phyloP scores from a whole-genome alignment of 2,888 invertebrate genomes.

The Nomada goodeniana region DNA sequence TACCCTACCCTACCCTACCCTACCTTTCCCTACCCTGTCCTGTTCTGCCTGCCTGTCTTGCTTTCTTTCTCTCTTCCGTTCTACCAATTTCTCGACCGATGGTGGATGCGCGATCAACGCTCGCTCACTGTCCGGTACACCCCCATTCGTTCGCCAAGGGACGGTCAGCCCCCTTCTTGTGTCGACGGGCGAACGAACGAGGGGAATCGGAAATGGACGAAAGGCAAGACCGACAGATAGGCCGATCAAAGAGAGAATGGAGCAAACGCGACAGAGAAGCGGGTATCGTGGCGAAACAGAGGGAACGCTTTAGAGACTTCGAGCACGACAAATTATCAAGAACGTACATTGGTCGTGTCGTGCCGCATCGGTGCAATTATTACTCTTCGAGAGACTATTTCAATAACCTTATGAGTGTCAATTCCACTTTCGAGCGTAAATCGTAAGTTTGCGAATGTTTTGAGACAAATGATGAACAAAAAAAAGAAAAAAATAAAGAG shows the following conservation, averaged over 20 bases:
- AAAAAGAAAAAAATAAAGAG: constrained; percentile 47
- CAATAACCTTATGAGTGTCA: constrained; percentile 84
- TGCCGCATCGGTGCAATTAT: constrained; percentile 81
- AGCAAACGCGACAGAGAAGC: background rate
- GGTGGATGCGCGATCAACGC: too few species aligned
- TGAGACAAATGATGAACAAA: constrained; percentile 70
- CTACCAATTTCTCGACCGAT: background rate
- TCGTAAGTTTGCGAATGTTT: constrained; percentile 80
- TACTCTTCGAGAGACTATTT: constrained; percentile 82
- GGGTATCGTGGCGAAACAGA: constrained; percentile 41
- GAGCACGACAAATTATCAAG: constrained; percentile 32
- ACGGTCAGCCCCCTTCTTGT: too few species aligned
- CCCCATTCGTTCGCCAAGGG: too few species aligned
- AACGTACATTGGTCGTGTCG: constrained; percentile 67
- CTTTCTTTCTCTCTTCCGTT: background rate
- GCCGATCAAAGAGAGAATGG: background rate
- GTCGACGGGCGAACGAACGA: too few species aligned
- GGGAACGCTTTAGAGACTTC: constrained; percentile 53
- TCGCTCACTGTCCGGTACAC: too few species aligned
- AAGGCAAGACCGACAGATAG: constrained; percentile 7
- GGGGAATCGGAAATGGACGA: background rate
- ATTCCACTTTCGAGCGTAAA: constrained; percentile 83
- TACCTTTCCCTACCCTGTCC: background rate
- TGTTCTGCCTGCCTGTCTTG: background rate
- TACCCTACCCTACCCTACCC: background rate